A percentile compares a stretch with the other conserved stretches of the same genome.
Conservation (phyloP, 2,113 vertebrate species). For the Globicephala melas region DNA sequence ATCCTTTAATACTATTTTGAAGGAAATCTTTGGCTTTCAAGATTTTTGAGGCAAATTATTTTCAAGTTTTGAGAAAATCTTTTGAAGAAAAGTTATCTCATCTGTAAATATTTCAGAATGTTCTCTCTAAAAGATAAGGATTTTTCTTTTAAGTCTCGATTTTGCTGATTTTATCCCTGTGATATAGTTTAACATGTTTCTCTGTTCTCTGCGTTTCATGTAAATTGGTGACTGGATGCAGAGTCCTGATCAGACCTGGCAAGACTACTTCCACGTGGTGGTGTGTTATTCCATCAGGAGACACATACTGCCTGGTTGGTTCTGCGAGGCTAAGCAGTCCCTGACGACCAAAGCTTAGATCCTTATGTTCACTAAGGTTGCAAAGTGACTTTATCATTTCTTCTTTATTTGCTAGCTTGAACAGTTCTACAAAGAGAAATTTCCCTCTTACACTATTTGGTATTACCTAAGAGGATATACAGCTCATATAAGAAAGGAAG, state of each 20-base stretch:
- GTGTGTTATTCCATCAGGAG: neutral
- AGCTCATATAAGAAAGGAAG: neutral
- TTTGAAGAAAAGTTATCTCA: neutral
- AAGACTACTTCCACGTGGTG: neutral
- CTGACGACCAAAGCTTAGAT: neutral
- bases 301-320: too few species aligned
- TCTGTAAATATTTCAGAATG: neutral
- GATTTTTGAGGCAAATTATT: neutral
- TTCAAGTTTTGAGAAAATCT: neutral
- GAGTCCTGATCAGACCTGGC: neutral
- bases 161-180: neutral
- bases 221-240: neutral
- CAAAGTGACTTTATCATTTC: neutral
- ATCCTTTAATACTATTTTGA: neutral
- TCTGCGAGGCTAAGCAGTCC: neutral
- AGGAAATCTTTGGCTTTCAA: neutral
- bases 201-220: neutral
- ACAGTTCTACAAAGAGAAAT: neutral
- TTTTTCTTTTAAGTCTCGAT: neutral
- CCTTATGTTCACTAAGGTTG: neutral
- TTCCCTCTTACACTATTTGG: neutral
- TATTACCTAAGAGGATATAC: neutral
- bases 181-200: neutral
- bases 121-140: neutral
- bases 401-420: neutral